Evolutionary conservation across 1,140 invertebrate genomes (phyloP), one percentile per base, ranked within the genome.

Genomic region (Bombus soroeensis): DNA sequence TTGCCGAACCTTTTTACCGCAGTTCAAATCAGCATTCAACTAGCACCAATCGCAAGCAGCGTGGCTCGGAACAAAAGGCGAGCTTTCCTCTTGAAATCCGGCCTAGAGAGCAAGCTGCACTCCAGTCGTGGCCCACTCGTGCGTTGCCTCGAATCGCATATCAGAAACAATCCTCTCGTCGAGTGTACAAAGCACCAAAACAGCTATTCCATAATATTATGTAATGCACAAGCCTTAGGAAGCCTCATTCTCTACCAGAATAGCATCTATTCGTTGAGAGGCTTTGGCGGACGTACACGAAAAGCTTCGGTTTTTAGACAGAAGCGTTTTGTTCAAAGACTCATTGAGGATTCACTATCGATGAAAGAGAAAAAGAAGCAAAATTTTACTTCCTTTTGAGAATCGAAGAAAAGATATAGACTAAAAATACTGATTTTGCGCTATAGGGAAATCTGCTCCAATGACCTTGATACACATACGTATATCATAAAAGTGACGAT

Each of bases 201-300:
- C 53, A 59, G 57, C 47, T 32, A 43, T 76, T 57, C 34, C 22
- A 18, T 37, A 37, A 76, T 59, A 76, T 57, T 57, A 76, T 57
- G 43, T n/a, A 75, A 57, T 57, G 12, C 25, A 57, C 34, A 18
- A 59, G 25, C 25, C 8, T n/a, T n/a, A 9, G 32, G 22, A 75
- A 34, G 47, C n/a, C n/a, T 34, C 32, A 32, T 34, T 22, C n/a
- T 25, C 43, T 15, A 72, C 5, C 22, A 15, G 39, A 43, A 53
- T 13, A 12, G 66, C 66, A 62, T 87, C 28, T 43, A 79, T 53
- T 18, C 79, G 57, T 78, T 39, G 87, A 87, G 87, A 75, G 66
- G 34, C 73, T 83, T 88, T 71, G 74, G 80, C 66, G 62, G 73
- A 79, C 71, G 73, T 39, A 39, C 39, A 59, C 25, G 75, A 85